Evolutionary conservation across 2,888 invertebrate species (phyloP), one percentile per base, ranked within the genome.

Genomic region (Heliconius erato): DNA sequence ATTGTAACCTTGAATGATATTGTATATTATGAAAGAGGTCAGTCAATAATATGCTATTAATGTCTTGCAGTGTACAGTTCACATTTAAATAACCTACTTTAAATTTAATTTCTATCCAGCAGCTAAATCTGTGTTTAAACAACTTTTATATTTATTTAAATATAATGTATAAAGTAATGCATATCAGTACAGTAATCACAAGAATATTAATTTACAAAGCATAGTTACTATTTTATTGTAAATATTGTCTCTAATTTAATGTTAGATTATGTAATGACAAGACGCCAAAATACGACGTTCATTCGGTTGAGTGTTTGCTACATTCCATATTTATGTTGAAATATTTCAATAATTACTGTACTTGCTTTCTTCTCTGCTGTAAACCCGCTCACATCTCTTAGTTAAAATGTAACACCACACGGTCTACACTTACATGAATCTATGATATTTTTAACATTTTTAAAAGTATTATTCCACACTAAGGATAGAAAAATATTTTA

Each of bases 321-420:
- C 95, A 96, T 96, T 95, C 95, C 95, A 96, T 96, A 95, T 95
- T 95, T 95, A 95, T 95, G 95, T 95, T 95, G 95, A 95, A 94
- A 94, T 95, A 94, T 93, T 94, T 90, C 92, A 91, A 91, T 93
- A 91, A 90, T 92, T 91, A 90, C 90, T 91, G 92, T 91, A 90
- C 35, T 89, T 87, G 90, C 91, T 90, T 84, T 84, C 86, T 85
- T 86, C 74, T 85, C 85, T 86, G 85, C 84, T 84, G 82, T 81
- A 80, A 82, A 80, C 84, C 83, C 82, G 83, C 84, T 80, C 65
- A 72, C 83, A 81, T 82, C 83, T 74, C 65, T 49, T 68, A 74
- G 67, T 83, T 71, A 74, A 74, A 74, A 59, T 74, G 54, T 54
- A 49, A 35, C 26, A 79, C 54, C 72, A 78, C 84, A 82, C 74